Evolutionary conservation across 2,113 vertebrate genomes (phyloP), one percentile per base, ranked within the genome.

Genomic region (Thamnaconus septentrionalis): DNA sequence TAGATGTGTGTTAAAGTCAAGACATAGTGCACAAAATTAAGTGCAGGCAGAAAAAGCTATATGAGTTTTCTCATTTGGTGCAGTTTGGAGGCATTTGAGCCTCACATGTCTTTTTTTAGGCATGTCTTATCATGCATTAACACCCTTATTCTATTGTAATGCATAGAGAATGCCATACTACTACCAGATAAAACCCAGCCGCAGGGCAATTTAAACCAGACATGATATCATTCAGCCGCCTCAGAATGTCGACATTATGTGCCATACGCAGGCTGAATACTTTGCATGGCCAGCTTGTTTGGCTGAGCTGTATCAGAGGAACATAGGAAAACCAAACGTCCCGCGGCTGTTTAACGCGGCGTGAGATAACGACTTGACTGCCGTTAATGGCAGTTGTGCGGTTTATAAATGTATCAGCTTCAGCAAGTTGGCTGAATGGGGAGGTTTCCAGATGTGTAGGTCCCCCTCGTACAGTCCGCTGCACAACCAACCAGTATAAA

Each of bases 161-260:
- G 58, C 69, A 69, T 46, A 75, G 56, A 76, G 67, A 70, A 53
- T 71, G 65, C 51, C 44, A 59, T 51, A 51, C 65, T 60, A 48
- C 50, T 62, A 89, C 87, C 86, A 79, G 81, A 87, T 82, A 80
- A 83, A 75, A 69, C 43, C 48, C 58, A 50, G 3, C 76, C 72
- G 67, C 53, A 50, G 71, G 54, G 70, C 81, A 76, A 79, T 82
- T 78, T 79, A 76, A 75, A 80, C 68, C 54, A 71, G 70, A 66
- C 60, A 43, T 80, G 70, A 87, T 85, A 86, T 83, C 66, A 81
- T 82, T 81, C 76, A 73, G 52, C 47, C 44, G 45, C 52, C 61
- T 65, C 53, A 81, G 78, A 80, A 80, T 78, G 70, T 73, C 44
- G 59, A 61, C 73, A 89, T 85, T 87, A 75, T 82, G 59, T 51